These are phyloP conservation scores for Austrofundulus limnaeus DNA, from an alignment of 2,113 vertebrate species.

Conservation along the genomic window DNA sequence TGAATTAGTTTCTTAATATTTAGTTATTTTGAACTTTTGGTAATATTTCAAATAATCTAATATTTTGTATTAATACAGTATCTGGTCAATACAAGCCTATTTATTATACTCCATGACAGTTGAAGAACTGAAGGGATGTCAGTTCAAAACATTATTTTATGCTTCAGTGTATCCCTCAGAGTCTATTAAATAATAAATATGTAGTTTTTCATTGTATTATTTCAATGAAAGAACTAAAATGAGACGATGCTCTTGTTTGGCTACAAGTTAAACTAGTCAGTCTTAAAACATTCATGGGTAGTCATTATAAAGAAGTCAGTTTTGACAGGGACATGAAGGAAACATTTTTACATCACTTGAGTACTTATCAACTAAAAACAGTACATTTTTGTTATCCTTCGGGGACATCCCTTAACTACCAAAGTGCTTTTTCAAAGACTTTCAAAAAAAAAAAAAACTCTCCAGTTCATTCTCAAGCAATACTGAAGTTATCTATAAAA, in stretches of 20 bases:
- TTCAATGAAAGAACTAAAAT: slow-evolving; percentile 22
- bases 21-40: not conserved
- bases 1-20: not conserved
- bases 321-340: slow-evolving; percentile 8
- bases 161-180: slow-evolving; percentile 40
- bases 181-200: slow-evolving; percentile 39
- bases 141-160: slow-evolving; percentile 44
- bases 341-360: slow-evolving; percentile 52
- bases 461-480: slow-evolving; percentile 7
- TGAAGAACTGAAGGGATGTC: too few relatives aligned
- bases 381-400: slow-evolving; percentile 40
- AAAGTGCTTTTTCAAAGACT: slow-evolving; percentile 28
- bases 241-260: slow-evolving; percentile 46
- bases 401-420: slow-evolving; percentile 22
- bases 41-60: not conserved
- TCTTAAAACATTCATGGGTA: slow-evolving; percentile 65
- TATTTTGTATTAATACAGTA: slow-evolving; percentile 17
- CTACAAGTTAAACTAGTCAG: slow-evolving; percentile 51
- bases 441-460: slow-evolving; percentile 5
- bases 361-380: slow-evolving; percentile 49
- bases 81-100: not conserved
- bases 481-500: slow-evolving; percentile 9
- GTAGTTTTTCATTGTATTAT: slow-evolving; percentile 34
- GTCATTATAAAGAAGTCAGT: slow-evolving; percentile 54
- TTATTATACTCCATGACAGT: not conserved